Base-by-base conservation (phyloP, 2,888 invertebrate genomes). In the Cantharis rustica region DNA sequence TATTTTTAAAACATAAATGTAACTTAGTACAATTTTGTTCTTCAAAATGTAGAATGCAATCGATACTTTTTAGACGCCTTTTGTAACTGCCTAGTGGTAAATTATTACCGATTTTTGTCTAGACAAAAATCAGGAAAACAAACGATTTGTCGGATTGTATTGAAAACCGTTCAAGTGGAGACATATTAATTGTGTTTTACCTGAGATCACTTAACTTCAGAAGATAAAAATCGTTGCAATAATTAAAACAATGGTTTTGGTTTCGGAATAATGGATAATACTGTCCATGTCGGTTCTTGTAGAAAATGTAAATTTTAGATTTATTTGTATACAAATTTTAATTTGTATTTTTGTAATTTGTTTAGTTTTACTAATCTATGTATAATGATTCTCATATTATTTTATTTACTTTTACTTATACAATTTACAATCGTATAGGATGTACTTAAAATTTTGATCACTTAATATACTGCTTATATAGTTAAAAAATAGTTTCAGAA, bases 91-190 rank as follows among this genome's bases (percentile, higher is more conserved):
- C 63, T 27, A 61, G 31, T 69, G 63, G 69, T 63, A 61, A 62
- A 66, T 72, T 69, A 69, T 62, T 69, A 69, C 69, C 27, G 71
- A 68, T 73, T 73, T 73, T 61, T 23, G 77, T 77, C 77, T 77
- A 75, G 77, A 75, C 77, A 72, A 75, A 27, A 72, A 72, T 16
- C 31, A 26, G 61, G 66, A 71, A 77, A 75, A 72, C 75, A 70
- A 72, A 75, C 75, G 75, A 77, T 77, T 77, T 72, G 75, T 75
- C 75, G 64, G 71, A 75, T 70, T 75, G 71, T 72, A 23, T 71
- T 69, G 17, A 75, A 75, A 66, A 64, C 27, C 17, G 62, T 63
- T 64, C 70, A 63, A 64, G 16, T n/a, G 75, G 71, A 61, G 71
- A 61, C 61, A 17, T 61, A 61, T 71, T 61, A 61, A 61, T 47